These are phyloP conservation scores for Agrilus cyanescens DNA, from an alignment of 2,888 invertebrate genomes.

Conservation along the genomic window DNA sequence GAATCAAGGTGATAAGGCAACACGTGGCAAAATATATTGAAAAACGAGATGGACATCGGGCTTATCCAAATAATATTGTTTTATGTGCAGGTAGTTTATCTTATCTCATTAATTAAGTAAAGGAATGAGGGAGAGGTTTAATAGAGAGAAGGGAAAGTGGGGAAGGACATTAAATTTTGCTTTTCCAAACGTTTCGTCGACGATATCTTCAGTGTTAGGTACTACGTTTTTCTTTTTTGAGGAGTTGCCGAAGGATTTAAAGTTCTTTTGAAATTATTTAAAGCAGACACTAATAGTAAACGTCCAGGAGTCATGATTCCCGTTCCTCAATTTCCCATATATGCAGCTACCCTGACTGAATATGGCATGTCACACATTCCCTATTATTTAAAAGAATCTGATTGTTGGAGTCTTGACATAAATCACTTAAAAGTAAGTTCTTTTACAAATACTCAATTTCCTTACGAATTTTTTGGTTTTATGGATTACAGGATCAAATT, in stretches of 20 bases:
- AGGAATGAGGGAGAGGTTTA: too few relatives aligned
- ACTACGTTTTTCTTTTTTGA: conserved; percentile 2
- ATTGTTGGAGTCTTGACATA: conserved; percentile 53
- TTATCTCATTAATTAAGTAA: too few relatives aligned
- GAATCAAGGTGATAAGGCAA: conserved; percentile 71
- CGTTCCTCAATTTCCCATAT: conserved; percentile 68
- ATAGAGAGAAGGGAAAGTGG: too few relatives aligned
- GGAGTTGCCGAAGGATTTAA: conserved; percentile 14
- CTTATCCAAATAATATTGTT: conserved; percentile 61
- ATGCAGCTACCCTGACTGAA: conserved; percentile 60
- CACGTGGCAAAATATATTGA: conserved; percentile 76
- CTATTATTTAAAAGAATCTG: conserved; percentile 58
- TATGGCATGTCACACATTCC: conserved; percentile 52
- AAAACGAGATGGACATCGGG: conserved; percentile 58
- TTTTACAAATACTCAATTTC: background rate
- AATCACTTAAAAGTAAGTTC: conserved; percentile 41
- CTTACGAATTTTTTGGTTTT: background rate
- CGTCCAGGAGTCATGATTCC: conserved; percentile 58
- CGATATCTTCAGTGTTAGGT: too few relatives aligned
- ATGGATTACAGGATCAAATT: conserved; percentile 27
- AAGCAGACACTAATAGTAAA: conserved; percentile 26
- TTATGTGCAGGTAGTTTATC: conserved; percentile 51
- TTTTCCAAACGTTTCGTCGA: too few relatives aligned
- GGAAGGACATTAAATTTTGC: too few relatives aligned
- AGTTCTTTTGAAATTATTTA: conserved; percentile 29